Base-by-base conservation (phyloP, 1,140 invertebrate genomes). In the Oreohelix idahoensis region DNA sequence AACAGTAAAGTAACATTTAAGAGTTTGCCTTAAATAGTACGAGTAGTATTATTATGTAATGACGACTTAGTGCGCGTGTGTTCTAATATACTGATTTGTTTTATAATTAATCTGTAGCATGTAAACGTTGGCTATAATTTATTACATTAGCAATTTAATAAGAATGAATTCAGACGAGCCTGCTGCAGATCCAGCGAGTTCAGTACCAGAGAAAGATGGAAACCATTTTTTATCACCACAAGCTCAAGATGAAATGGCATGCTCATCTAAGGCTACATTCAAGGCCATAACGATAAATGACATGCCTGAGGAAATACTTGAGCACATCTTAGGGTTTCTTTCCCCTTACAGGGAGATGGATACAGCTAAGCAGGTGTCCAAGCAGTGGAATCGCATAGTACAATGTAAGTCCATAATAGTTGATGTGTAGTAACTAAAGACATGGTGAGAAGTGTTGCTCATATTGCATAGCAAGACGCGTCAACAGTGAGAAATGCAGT, bases 301-400 rank as follows among this genome's bases (percentile, higher is more conserved):
- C 85, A 93, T 98, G 83, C 97, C 98, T 15, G 96, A 98, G 92
- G 97, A 98, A 94, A 95, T 98, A 73, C 93, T 98, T 79, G 97
- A 98, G 92, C 97, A 97, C 91, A 97, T 98, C 90, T 94, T 98
- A 83, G 95, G 95, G 85, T 94, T 97, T 90, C 93, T 98, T 86
- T 96, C 97, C 83, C 97, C 97, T 29, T 98, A 98, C 89, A 95
- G 95, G 92, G 97, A 98, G 94, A 93, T 98, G 81, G 95, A 97
- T 92, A 94, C 95, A 89, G 97, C 97, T 91, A 96, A 95, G 93
- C 92, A 95, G 85, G 97, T 98, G 29, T 97, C 95, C 85, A 96
- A 95, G 93, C 94, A 96, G 92, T 98, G 97, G 97, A 95, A 95
- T 91, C 93, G 93, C 85, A 95, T 96, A 89, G 95, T 96, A 35